These are phyloP conservation scores for Chironomus striatipennis DNA, from an alignment of 1,140 invertebrate species.

Conservation along the genomic window DNA sequence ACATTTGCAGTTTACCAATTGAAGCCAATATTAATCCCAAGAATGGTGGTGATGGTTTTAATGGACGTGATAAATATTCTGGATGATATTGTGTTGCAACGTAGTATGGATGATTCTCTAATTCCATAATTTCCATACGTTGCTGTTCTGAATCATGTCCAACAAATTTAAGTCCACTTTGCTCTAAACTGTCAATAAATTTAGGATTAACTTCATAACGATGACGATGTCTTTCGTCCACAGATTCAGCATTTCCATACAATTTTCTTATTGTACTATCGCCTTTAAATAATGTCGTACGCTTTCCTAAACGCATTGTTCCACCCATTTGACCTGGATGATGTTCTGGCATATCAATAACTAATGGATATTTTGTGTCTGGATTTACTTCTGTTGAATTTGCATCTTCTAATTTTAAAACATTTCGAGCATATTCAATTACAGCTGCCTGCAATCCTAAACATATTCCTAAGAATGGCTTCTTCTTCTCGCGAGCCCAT, in stretches of 20 bases:
- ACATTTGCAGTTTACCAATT: constrained; percentile 61
- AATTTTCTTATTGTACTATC: constrained; percentile 58
- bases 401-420: constrained; percentile 65
- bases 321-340: constrained; percentile 88
- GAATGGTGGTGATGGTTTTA: constrained; percentile 92
- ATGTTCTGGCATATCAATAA: constrained; percentile 99
- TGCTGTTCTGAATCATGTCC: constrained; percentile 63
- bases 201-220: constrained; percentile 91
- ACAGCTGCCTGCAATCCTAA: constrained; percentile 94
- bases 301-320: constrained; percentile 94
- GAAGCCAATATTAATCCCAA: constrained; percentile 87
- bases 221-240: constrained; percentile 97
- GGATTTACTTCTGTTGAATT: constrained; percentile 82
- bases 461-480: constrained; percentile 93
- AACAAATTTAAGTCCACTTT: constrained; percentile 82
- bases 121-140: constrained; percentile 79
- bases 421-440: constrained; percentile 93
- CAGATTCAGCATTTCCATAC: constrained; percentile 69
- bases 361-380: constrained; percentile 63
- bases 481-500: constrained; percentile 84
- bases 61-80: constrained; percentile 89
- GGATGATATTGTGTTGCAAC: constrained; percentile 97
- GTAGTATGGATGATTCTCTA: constrained; percentile 79
- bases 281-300: constrained; percentile 70
- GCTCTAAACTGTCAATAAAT: constrained; percentile 70